phyloP scores from a whole-genome alignment of 2,888 invertebrate genomes.

The Drosophila anceps region DNA sequence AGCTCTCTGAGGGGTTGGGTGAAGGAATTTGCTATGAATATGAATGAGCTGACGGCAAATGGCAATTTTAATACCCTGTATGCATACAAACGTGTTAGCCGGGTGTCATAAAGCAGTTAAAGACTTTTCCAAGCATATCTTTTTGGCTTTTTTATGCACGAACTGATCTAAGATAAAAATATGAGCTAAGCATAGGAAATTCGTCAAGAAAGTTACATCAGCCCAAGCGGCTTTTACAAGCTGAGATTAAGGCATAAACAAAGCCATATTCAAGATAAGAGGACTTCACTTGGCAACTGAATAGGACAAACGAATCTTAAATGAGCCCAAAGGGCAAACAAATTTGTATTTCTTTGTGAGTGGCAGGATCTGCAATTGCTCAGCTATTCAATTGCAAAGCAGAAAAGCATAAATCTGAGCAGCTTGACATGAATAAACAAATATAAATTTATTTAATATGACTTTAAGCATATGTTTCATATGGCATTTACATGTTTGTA shows the following conservation, averaged over 20 bases:
- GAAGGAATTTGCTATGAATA: slow-evolving; percentile 58
- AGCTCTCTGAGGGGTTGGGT: slow-evolving; percentile 2
- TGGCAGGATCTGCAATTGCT: not conserved
- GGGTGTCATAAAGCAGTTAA: slow-evolving; percentile 12
- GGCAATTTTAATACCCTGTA: slow-evolving; percentile 45
- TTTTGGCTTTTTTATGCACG: too few species aligned
- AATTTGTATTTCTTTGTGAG: not conserved
- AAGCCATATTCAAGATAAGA: slow-evolving; percentile 1
- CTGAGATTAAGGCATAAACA: not conserved
- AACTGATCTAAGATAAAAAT: slow-evolving; percentile 4
- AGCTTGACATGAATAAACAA: not conserved
- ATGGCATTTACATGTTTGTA: not conserved
- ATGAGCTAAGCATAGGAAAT: not conserved
- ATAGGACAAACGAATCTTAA: slow-evolving; percentile 2
- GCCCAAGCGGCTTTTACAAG: not conserved
- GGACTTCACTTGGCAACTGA: not conserved
- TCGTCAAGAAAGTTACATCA: not conserved
- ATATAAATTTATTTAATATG: not conserved
- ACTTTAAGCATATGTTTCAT: not conserved
- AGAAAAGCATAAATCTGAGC: too few species aligned
- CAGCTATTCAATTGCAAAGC: not conserved
- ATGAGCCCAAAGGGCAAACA: slow-evolving; percentile 4
- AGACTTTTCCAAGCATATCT: not conserved
- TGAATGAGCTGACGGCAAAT: slow-evolving; percentile 63
- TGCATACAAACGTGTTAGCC: not conserved